Conservation (phyloP, 2,888 invertebrate species). For the Branchipolynoe longqiensis region DNA sequence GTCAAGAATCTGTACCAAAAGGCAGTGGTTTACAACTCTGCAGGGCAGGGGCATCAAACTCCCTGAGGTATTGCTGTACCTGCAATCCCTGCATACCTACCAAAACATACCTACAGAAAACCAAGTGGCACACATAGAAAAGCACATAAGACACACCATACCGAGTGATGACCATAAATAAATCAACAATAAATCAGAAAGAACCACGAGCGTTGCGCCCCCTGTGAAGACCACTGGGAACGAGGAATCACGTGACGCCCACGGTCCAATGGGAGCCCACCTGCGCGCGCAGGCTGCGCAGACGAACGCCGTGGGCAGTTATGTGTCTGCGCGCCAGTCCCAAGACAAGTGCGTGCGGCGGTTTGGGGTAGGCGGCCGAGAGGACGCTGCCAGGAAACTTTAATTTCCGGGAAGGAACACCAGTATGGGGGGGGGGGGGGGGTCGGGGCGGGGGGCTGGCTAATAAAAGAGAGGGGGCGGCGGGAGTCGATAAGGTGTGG, state of each 20-base stretch:
- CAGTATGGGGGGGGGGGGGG: slow-evolving; percentile 13
- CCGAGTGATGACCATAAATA: background rate
- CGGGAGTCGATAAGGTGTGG: too few species aligned
- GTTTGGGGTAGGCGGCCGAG: background rate
- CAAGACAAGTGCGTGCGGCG: slow-evolving; percentile 12
- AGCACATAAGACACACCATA: too few species aligned
- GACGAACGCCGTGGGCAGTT: slow-evolving; percentile 1
- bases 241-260: background rate
- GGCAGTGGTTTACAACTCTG: too few species aligned
- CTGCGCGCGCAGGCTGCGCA: slow-evolving; percentile 39
- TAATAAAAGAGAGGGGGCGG: slow-evolving; percentile 29
- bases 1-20: too few species aligned
- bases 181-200: background rate
- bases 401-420: slow-evolving; percentile 49
- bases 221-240: background rate
- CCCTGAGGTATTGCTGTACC: too few species aligned
- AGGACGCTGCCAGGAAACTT: slow-evolving; percentile 45
- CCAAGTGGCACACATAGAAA: too few species aligned
- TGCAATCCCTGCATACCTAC: too few species aligned
- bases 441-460: too few species aligned
- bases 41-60: too few species aligned
- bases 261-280: slow-evolving; percentile 3
- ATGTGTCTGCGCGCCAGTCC: background rate
- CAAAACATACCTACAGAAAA: too few species aligned
- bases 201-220: background rate